Base-by-base conservation (phyloP, 2,888 invertebrate genomes). In the Imbricaverruca yamaguchii region DNA sequence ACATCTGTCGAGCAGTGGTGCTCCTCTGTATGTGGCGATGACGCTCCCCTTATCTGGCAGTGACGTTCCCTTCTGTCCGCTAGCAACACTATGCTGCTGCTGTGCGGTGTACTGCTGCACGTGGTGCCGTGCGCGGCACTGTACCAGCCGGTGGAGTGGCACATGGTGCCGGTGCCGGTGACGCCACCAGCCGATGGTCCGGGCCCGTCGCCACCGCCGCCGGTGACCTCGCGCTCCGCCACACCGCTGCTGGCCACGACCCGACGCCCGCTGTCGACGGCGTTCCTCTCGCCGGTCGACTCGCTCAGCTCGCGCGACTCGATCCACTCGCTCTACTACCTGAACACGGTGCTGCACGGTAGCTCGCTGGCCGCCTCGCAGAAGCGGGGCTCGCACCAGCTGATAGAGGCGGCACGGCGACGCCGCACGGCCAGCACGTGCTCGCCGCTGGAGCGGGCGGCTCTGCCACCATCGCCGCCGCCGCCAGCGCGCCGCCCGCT, bases 301-400 rank as follows among this genome's bases (percentile, higher is more conserved):
- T 18, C 74, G 53, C 53, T 92, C 92, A 0, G 91, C 90, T 85
- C 90, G 91, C 0, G 93, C 92, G 92, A 93, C 0, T 94, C 93
- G 0, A 92, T 92, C 0, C 93, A 94, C 65, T 94, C 94, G 80
- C 94, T 95, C 84, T 92, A 94, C 83, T 95, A 94, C 85, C 91
- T 94, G 86, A 93, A 93, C 80, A 94, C 94, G 0, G 93, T 94
- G 0, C 94, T 93, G 86, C 94, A 94, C 85, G 94, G 94, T 0
- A 94, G 94, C 74, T 94, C 94, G 0, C 85, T 94, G 0, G 93
- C 93, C 0, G 91, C 91, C 0, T 90, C 94, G 83, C 87, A 88
- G 81, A 92, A 93, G 83, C 92, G 92, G 53, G 74, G 74, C 74
- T 74, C 74, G 18, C 53, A 74, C 74, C 74, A 74, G 74, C n/a